Base-by-base conservation (phyloP, 2,888 invertebrate species). In the Agrochola litura region DNA sequence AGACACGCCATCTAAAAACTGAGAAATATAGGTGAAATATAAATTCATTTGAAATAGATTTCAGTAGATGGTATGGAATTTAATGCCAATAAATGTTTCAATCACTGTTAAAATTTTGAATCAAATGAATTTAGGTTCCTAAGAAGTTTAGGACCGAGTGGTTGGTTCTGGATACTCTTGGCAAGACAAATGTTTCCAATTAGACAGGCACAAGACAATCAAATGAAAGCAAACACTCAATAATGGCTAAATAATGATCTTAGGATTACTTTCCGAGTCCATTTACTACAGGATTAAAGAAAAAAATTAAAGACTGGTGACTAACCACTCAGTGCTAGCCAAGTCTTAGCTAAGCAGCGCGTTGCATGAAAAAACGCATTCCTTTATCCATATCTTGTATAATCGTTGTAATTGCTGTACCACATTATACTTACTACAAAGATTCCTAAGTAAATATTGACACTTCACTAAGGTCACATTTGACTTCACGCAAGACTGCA, bases 1-100 rank as follows among this genome's bases (percentile, higher is more conserved):
- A 86, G 86, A 88, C 77, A 88, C 91, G 89, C 91, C 92, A 89
- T 91, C 91, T 91, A 91, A 87, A 91, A 90, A 88, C 87, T 83
- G 82, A 89, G 89, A 90, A 76, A 58, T 68, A 68, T n/a, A 41
- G 41, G 83, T 77, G 60, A 78, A 70, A 83, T 66, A 66, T 82
- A 72, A 86, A 88, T 72, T 86, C 76, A 81, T 83, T 83, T 88
- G 81, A 81, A 73, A 81, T 49, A 19, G 46, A 58, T 75, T 67
- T 54, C 16, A 64, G 37, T 37, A 46, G 56, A 66, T 43, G 16
- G 12, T 37, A 60, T 69, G 16, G 58, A 68, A 22, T 67, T 69
- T 56, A 37, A 64, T 63, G 63, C 66, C 73, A 60, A 73, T 69
- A 6, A 19, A 43, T 30, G 67, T 14, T 71, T 83, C 16, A 70